Evolutionary conservation across 2,888 invertebrate species (phyloP).

Genomic region (Ormyrus pomaceus): DNA sequence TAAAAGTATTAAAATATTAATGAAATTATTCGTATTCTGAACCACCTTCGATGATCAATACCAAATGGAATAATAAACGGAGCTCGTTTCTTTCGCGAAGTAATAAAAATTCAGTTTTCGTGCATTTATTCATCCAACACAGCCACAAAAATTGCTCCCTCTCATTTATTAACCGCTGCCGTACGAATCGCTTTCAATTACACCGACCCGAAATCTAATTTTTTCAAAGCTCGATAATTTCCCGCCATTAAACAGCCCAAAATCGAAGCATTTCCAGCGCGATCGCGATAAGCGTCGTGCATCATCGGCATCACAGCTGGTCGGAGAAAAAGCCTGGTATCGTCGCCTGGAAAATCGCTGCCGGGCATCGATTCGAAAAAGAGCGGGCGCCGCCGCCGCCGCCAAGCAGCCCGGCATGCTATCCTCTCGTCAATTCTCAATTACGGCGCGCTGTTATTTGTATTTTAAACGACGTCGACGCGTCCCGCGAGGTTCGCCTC

Average conservation of each 20-base stretch:
- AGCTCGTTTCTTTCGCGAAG: slow-evolving; percentile 31
- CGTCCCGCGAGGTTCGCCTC: slow-evolving; percentile 25
- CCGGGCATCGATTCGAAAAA: no score
- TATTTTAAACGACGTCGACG: slow-evolving; percentile 63
- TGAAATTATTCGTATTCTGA: slow-evolving; percentile 27
- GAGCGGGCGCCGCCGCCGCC: slow-evolving; percentile 37
- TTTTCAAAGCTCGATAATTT: no score
- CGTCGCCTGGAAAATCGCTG: no score
- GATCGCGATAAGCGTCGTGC: background rate
- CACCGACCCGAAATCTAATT: background rate
- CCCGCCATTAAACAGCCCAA: no score
- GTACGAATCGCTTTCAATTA: slow-evolving; percentile 13
- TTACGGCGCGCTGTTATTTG: slow-evolving; percentile 65
- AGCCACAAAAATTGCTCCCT: slow-evolving; percentile 24
- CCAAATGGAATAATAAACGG: slow-evolving; percentile 37
- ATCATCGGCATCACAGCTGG: slow-evolving; percentile 40
- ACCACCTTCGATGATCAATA: slow-evolving; percentile 15
- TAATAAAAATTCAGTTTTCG: slow-evolving; percentile 23
- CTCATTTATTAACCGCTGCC: slow-evolving; percentile 17
- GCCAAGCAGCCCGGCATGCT: slow-evolving; percentile 60
- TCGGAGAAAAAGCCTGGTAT: slow-evolving; percentile 21
- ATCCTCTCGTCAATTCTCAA: slow-evolving; percentile 69
- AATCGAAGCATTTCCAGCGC: no score
- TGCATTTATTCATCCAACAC: slow-evolving; percentile 35
- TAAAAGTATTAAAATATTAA: slow-evolving; percentile 18